Conservation (phyloP, 2,888 invertebrate species). For the Synergus gifuensis region DNA sequence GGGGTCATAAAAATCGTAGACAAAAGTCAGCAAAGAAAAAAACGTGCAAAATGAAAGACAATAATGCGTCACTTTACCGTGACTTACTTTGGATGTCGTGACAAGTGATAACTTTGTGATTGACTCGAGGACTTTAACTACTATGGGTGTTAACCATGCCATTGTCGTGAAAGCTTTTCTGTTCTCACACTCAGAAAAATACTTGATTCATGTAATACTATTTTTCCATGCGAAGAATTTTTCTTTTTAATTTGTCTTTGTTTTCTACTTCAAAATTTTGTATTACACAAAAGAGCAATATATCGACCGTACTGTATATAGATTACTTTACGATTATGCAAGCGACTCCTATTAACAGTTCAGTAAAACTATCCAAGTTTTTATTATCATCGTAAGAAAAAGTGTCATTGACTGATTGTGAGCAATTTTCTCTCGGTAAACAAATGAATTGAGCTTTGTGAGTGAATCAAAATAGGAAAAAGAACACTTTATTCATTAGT, state of each 20-base stretch:
- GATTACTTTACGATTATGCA: no score
- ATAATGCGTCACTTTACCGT: constrained; percentile 38
- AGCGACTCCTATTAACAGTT: background rate
- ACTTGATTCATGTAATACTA: background rate
- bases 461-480: background rate
- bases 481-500: background rate
- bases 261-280: background rate
- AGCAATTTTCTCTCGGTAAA: background rate
- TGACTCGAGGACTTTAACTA: constrained; percentile 32
- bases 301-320: no score
- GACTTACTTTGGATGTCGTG: constrained; percentile 35
- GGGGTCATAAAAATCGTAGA: background rate
- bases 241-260: no score
- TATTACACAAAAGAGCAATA: background rate
- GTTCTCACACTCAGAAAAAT: background rate
- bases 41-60: background rate
- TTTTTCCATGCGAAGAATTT: background rate
- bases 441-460: background rate
- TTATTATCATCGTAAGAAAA: background rate
- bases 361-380: background rate
- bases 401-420: background rate
- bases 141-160: constrained; percentile 17
- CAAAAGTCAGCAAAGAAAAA: constrained; percentile 13
- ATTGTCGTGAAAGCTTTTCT: constrained; percentile 1
- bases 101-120: constrained; percentile 35